Base-by-base conservation (phyloP, 2,888 invertebrate genomes). In the Scaptomyza tumidula region DNA sequence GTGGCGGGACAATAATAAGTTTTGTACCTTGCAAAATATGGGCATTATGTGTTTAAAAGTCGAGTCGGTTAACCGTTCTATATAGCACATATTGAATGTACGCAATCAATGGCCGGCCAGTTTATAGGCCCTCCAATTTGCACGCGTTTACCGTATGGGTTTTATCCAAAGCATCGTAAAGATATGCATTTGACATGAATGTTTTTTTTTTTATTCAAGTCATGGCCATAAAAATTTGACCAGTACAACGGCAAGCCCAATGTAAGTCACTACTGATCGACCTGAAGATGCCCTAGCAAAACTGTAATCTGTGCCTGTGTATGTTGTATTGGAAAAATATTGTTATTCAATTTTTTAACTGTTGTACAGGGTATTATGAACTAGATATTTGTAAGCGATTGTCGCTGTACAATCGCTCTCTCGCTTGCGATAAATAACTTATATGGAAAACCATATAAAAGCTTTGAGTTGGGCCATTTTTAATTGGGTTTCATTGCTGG, bases 101-200 rank as follows among this genome's bases (percentile, higher is more conserved):
- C 24, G 33, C 31, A 57, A 46, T 57, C 43, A 4, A 43, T 13
- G 19, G 19, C 19, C 19, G 39, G 16, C 43, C 41, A 27, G 27
- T 49, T 50, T 78, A 63, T 65, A 27, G 43, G 10, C 14, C 49
- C 72, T 61, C 76, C 78, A 80, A 86, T 81, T 86, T 61, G 44
- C 29, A 24, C 44, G 24, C 2, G 35, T 58, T 57, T 72, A 63
- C 84, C 80, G 71, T 52, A 48, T 41, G 50, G 39, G 39, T 73
- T 85, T 76, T 83, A 85, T 85, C 79, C 87, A 61, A 49, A 39
- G 16, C 35, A 16, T 63, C 33, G 53, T 87, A 84, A 84, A 84
- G 80, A 87, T 85, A 78, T 53, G 5, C 3, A 24, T 24, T 24
- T 24, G 24, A 19, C 2, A 10, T 14, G n/a, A 16, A 3, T 44